Base-by-base conservation (phyloP, 2,888 invertebrate species). In the Thera britannica region DNA sequence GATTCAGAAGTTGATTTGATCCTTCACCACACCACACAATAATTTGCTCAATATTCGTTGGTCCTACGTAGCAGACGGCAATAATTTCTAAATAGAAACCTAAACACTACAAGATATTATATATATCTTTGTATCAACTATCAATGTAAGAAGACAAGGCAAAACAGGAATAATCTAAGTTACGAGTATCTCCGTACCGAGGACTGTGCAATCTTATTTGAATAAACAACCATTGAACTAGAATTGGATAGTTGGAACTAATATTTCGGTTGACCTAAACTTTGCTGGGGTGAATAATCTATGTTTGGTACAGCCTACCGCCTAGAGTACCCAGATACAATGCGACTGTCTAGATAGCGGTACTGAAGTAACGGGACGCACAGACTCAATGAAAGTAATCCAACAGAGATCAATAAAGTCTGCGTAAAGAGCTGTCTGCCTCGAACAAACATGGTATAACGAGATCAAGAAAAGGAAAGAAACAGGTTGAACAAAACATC, bases 211-310 rank as follows among this genome's bases (percentile, higher is more conserved):
- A 63, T 63, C 48, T 55, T 44, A 63, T 68, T 64, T 52, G 46
- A 61, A 59, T 56, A 63, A 56, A 57, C 23, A 61, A 23, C n/a
- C 58, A 52, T 64, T 64, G 61, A 58, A 68, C 58, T 62, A 61
- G 60, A 77, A 72, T 82, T 82, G 84, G 84, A 82, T 73, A 66
- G 74, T 73, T 35, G 9, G 35, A 11, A 65, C 82, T 84, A 84
- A 82, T 77, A 77, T 79, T 81, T 87, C 85, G 85, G 86, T 83
- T 85, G 83, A 83, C 82, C 86, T 79, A 76, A 77, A 70, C 77
- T 77, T 70, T 64, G 75, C 66, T 76, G 83, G 78, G 87, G 84
- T 89, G 87, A 87, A 88, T 82, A 87, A 83, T 75, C 75, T 73
- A 68, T 74, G 65, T 61, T 65, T 34, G 41, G 58, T 52, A 61